Percentiles rank a stretch among this genome's conserved stretches.
Evolutionary conservation across 2,797 vertebrate genomes (phyloP).

Genomic region (Sphenodon punctatus): DNA sequence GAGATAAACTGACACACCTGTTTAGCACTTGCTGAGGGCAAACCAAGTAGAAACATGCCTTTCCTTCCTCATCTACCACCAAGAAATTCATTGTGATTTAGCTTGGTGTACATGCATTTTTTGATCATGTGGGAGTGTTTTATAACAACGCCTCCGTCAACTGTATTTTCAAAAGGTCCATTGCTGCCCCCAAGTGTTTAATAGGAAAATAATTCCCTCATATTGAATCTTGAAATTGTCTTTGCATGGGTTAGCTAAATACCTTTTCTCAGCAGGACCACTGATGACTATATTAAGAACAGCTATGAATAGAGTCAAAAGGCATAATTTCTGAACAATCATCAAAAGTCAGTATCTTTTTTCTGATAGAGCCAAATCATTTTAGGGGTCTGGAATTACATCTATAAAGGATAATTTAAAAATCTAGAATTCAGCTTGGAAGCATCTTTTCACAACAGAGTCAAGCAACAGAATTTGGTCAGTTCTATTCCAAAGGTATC

Average conservation of each 20-base stretch:
- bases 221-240: neutral
- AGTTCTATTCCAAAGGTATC: too few species aligned
- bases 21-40: neutral
- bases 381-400: neutral
- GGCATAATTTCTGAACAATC: neutral
- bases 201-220: neutral
- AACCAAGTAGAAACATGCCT: neutral
- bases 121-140: neutral
- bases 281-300: neutral
- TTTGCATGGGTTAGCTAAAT: neutral
- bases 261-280: neutral
- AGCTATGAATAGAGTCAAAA: rapidly evolving
- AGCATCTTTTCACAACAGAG: neutral
- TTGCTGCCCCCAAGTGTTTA: constrained; percentile 71
- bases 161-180: constrained; percentile 35
- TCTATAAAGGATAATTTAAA: neutral
- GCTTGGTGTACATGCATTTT: neutral
- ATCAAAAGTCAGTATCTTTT: neutral
- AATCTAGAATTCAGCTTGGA: neutral
- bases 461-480: too few species aligned
- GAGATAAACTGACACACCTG: neutral
- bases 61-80: neutral
- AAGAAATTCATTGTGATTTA: neutral
- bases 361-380: neutral
- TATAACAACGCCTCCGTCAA: neutral